Evolutionary conservation across 2,797 vertebrate genomes (phyloP).

Genomic region (Cossypha dichroa): DNA sequence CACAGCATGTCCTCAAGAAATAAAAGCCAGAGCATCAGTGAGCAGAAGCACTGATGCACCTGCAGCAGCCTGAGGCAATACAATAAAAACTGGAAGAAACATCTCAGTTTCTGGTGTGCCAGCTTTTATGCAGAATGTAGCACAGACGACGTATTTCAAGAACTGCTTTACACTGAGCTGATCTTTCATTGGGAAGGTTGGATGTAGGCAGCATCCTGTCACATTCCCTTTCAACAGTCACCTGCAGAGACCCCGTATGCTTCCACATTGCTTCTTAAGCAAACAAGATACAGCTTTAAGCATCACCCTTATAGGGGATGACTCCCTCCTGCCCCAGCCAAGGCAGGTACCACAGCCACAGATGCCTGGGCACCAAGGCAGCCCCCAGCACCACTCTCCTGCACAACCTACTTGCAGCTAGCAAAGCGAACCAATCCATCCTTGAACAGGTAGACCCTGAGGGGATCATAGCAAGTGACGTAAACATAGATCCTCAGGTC

Average conservation of each 20-base stretch:
- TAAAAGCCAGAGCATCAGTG: not conserved
- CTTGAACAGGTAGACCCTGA: constrained; percentile 92
- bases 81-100: not conserved
- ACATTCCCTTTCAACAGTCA: not conserved
- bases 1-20: not conserved
- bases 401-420: constrained; percentile 92
- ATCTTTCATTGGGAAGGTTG: not conserved
- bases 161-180: not conserved
- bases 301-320: fast-evolving
- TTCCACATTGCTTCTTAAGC: not conserved
- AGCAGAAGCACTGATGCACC: not conserved
- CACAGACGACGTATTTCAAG: not conserved
- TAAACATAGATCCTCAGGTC: constrained; percentile 97
- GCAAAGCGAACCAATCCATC: constrained; percentile 97
- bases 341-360: not conserved
- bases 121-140: not conserved
- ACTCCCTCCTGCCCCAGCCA: not conserved
- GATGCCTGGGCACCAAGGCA: not conserved
- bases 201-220: not conserved
- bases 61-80: not conserved
- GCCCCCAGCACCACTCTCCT: not conserved
- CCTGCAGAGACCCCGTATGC: not conserved
- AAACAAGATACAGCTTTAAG: not conserved
- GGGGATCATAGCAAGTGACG: constrained; percentile 92
- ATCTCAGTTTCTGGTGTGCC: not conserved